A percentile compares a stretch with the other conserved stretches of the same genome.
Conservation (phyloP, 2,888 invertebrate species). For the Diaphora mendica region DNA sequence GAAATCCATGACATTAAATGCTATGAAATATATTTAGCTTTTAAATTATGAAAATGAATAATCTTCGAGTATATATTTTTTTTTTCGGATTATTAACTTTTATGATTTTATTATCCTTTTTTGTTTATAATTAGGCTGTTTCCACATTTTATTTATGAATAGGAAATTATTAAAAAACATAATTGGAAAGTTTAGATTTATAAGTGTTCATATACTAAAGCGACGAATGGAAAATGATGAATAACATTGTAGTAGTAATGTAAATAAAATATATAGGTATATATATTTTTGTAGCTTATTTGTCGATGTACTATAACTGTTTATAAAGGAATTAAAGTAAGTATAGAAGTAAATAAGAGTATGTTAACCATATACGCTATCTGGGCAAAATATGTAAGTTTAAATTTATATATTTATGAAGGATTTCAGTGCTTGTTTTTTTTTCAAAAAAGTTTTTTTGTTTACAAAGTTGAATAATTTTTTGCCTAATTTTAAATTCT, state of each 20-base stretch:
- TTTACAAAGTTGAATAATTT: not conserved
- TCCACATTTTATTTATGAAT: not conserved
- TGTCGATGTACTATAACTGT: not conserved
- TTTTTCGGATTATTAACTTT: not conserved
- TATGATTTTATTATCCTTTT: not conserved
- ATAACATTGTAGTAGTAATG: not conserved
- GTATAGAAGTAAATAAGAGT: not conserved
- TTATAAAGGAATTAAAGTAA: not conserved
- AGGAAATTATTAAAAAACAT: not conserved
- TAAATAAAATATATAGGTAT: not conserved
- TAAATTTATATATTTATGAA: too few relatives aligned
- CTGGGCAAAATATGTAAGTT: not conserved
- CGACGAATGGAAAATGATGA: not conserved
- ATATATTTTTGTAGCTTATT: not conserved
- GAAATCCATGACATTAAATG: too few relatives aligned
- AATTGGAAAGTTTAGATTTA: not conserved
- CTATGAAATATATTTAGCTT: too few relatives aligned
- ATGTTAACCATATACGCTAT: not conserved
- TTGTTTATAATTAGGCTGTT: not conserved
- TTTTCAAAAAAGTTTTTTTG: not conserved
- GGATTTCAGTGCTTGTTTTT: not conserved
- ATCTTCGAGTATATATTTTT: too few relatives aligned
- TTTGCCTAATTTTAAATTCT: not conserved
- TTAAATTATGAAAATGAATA: too few relatives aligned
- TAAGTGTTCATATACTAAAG: constrained; percentile 2